Percentiles rank a stretch among this genome's conserved stretches.
Evolutionary conservation across 2,797 vertebrate species (phyloP).

Genomic region (Pantherophis vulpinus): DNA sequence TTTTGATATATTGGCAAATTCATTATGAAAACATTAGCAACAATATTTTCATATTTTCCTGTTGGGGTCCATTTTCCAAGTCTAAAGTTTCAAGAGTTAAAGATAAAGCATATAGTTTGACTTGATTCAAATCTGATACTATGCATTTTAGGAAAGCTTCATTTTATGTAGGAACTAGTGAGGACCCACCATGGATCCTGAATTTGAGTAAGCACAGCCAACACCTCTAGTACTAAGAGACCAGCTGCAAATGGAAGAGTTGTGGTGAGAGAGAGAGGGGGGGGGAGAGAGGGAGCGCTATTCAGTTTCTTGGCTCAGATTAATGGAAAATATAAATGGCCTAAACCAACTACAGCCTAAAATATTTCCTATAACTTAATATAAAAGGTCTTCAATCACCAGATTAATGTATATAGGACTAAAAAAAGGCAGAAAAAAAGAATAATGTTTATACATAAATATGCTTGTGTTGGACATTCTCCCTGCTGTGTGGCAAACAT

Average conservation of each 20-base stretch:
- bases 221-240: neutral
- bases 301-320: slow-evolving; percentile 12
- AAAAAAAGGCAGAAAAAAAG: neutral
- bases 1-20: neutral
- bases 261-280: neutral
- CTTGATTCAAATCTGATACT: neutral
- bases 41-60: neutral
- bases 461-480: slow-evolving; percentile 8
- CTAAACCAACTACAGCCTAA: slow-evolving; percentile 7
- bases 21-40: neutral
- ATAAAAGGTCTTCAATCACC: slow-evolving; percentile 14
- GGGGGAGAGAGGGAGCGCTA: no score
- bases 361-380: slow-evolving; percentile 30
- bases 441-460: slow-evolving; percentile 19
- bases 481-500: neutral
- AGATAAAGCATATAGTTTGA: neutral
- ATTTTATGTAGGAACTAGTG: neutral
- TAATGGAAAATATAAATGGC: slow-evolving; percentile 20
- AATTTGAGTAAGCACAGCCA: neutral
- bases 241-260: neutral
- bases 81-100: neutral
- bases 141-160: neutral
- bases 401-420: slow-evolving; percentile 14
- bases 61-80: neutral
- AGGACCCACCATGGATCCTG: neutral